Evolutionary conservation across 2,888 invertebrate genomes (phyloP).

Genomic region (Mechanitis mazaeus): DNA sequence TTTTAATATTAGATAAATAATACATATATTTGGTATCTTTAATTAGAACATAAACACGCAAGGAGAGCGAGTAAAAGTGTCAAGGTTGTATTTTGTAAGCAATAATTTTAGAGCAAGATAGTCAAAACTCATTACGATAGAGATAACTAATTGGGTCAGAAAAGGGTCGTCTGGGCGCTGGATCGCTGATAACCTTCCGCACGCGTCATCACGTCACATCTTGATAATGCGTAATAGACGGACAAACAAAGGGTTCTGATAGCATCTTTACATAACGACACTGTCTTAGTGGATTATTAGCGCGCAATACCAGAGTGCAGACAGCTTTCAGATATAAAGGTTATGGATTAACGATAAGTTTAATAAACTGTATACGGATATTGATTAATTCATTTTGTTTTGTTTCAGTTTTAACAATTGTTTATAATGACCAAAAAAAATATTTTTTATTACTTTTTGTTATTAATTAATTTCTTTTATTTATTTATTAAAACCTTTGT

Average conservation of each 20-base stretch:
- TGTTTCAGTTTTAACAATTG: no score
- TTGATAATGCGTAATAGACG: constrained; percentile 32
- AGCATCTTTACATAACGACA: constrained; percentile 18
- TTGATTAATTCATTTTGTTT: no score
- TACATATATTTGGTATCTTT: no score
- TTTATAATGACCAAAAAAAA: no score
- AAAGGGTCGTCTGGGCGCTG: constrained; percentile 62
- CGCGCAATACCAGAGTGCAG: constrained; percentile 12
- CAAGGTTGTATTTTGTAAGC: constrained; percentile 41
- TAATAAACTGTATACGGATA: no score
- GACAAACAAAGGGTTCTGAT: constrained; percentile 22
- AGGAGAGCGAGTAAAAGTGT: constrained; percentile 27
- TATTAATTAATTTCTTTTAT: no score
- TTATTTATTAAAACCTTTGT: no score
- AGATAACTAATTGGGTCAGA: constrained; percentile 66
- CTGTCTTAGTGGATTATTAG: constrained; percentile 7
- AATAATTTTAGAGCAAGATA: constrained; percentile 24
- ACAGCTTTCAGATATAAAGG: background rate
- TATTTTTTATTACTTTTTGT: no score
- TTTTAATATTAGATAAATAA: no score
- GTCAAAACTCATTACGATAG: constrained; percentile 36
- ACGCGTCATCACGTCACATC: constrained; percentile 48
- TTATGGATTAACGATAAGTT: background rate
- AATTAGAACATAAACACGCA: background rate
- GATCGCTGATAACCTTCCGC: constrained; percentile 58